These are phyloP conservation scores for Sapayoa aenigma DNA, from an alignment of 2,113 vertebrate species.

Conservation along the genomic window DNA sequence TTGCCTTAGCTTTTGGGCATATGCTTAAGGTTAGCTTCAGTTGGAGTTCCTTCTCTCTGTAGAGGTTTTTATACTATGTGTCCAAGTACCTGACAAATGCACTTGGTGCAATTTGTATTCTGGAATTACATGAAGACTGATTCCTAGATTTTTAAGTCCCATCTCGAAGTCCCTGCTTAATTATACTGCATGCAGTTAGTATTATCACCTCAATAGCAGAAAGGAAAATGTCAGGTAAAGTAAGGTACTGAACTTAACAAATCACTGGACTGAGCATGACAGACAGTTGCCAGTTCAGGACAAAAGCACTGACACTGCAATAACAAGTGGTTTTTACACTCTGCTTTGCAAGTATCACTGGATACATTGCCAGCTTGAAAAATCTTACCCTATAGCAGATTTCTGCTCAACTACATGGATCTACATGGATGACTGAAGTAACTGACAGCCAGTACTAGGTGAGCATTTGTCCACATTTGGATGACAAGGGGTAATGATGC, in stretches of 20 bases:
- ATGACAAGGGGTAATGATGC: not conserved
- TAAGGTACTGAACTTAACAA: not conserved
- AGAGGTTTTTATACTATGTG: not conserved
- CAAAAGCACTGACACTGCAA: not conserved
- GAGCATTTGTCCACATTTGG: not conserved
- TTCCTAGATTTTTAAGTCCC: not conserved
- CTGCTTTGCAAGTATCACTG: not conserved
- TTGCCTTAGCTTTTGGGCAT: not conserved
- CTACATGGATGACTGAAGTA: not conserved
- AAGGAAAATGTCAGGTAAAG: not conserved
- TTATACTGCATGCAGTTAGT: not conserved
- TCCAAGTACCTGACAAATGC: not conserved
- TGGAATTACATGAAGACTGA: not conserved
- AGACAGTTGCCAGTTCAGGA: not conserved
- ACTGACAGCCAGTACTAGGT: not conserved
- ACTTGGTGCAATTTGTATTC: not conserved
- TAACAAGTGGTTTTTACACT: not conserved
- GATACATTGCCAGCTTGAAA: not conserved
- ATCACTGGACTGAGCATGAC: not conserved
- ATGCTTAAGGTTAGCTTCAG: not conserved
- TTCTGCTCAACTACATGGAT: not conserved
- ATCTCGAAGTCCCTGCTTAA: not conserved
- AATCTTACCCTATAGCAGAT: not conserved
- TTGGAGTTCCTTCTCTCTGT: not conserved
- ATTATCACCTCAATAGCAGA: not conserved